These are phyloP conservation scores for Chromis chromis DNA, from an alignment of 2,797 vertebrate genomes.

Conservation along the genomic window DNA sequence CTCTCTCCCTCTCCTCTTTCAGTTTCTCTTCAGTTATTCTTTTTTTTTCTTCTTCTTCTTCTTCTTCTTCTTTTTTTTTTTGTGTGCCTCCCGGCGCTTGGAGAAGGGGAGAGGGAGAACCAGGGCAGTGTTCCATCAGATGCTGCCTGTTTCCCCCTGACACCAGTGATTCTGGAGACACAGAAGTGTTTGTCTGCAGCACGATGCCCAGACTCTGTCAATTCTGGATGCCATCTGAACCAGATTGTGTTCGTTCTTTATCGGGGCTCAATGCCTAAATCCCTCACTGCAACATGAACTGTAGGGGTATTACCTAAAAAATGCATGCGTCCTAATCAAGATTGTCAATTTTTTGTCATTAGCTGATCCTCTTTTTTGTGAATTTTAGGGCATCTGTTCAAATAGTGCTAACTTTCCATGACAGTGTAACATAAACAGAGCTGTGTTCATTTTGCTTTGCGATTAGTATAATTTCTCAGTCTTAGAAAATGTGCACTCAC, in stretches of 20 bases:
- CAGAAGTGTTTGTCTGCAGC: conserved; percentile 80
- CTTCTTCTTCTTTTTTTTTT: conserved; percentile 13
- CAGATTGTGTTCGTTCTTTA: conserved; percentile 73
- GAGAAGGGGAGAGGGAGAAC: conserved; percentile 66
- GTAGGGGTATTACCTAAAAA: conserved; percentile 52
- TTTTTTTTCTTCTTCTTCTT: conserved; percentile 32
- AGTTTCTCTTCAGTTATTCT: conserved; percentile 66
- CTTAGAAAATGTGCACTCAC: not conserved
- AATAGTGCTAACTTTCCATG: not conserved
- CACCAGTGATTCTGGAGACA: conserved; percentile 81
- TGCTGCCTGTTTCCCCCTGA: conserved; percentile 78
- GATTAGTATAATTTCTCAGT: not conserved
- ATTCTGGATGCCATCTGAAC: conserved; percentile 77
- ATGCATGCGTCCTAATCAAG: conserved; percentile 23
- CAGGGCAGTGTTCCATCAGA: conserved; percentile 81
- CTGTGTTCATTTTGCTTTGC: not conserved
- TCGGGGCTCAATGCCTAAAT: conserved; percentile 58
- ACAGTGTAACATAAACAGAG: not conserved
- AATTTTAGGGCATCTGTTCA: not conserved
- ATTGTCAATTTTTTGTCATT: not conserved
- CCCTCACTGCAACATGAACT: conserved; percentile 49
- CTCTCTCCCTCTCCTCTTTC: conserved; percentile 68
- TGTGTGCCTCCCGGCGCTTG: conserved; percentile 64
- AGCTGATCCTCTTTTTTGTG: not conserved
- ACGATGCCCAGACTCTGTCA: conserved; percentile 74